Evolutionary conservation across 2,888 invertebrate species (phyloP).

Genomic region (Griposia aprilina): DNA sequence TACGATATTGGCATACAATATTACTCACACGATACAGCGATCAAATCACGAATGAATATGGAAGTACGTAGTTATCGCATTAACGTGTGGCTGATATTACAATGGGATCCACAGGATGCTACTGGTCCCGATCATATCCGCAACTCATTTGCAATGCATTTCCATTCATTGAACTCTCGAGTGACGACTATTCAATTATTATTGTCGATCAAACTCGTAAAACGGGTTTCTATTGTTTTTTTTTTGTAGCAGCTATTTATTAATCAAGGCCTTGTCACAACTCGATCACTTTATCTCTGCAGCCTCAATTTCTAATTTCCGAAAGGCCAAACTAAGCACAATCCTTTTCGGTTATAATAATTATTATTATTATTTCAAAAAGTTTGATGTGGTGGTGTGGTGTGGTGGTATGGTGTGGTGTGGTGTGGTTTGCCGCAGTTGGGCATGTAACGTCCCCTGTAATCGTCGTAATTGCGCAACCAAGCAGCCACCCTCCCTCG

Average conservation of each 20-base stretch:
- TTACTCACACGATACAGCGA: conserved; percentile 30
- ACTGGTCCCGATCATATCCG: conserved; percentile 40
- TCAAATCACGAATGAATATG: conserved; percentile 28
- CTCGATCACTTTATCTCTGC: conserved; percentile 28
- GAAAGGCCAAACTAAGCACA: conserved; percentile 59
- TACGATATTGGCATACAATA: conserved; percentile 37
- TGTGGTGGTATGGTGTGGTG: too few relatives aligned
- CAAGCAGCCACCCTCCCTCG: conserved; percentile 79
- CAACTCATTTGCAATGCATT: conserved; percentile 42
- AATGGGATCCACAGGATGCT: conserved; percentile 38
- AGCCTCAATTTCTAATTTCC: conserved; percentile 51
- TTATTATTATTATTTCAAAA: too few relatives aligned
- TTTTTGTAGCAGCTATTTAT: background rate
- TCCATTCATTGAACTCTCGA: conserved; percentile 27
- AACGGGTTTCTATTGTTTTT: background rate
- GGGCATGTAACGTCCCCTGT: conserved; percentile 74
- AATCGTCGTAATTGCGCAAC: conserved; percentile 80
- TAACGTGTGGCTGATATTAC: conserved; percentile 21
- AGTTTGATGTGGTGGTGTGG: too few relatives aligned
- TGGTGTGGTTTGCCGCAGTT: conserved; percentile 55
- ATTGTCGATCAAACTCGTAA: conserved; percentile 4
- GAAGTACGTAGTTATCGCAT: conserved; percentile 38
- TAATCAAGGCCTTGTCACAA: background rate
- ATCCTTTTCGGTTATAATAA: conserved; percentile 61
- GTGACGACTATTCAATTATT: conserved; percentile 1